These are phyloP conservation scores for Salvator merianae DNA, from an alignment of 2,113 vertebrate species.

Conservation along the genomic window DNA sequence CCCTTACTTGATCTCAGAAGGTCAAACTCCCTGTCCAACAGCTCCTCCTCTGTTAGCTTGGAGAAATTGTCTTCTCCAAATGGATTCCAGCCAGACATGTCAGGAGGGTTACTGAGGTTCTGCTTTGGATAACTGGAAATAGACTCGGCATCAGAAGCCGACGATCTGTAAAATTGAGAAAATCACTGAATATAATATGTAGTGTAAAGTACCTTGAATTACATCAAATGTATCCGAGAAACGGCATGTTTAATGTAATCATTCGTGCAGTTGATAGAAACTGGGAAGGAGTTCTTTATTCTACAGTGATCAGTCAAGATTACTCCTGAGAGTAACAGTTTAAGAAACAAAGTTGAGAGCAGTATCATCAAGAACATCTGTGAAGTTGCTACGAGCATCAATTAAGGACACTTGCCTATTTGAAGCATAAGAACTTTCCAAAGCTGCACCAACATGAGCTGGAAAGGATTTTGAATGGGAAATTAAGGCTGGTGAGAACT, in stretches of 20 bases:
- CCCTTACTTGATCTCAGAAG: constrained; percentile 97
- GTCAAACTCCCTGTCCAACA: constrained; percentile 97
- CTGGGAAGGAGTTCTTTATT: background rate
- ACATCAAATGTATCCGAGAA: background rate
- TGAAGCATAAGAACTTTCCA: constrained; percentile 75
- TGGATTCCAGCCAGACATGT: constrained; percentile 98
- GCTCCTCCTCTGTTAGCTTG: constrained; percentile 94
- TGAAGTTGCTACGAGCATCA: background rate
- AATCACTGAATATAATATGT: background rate
- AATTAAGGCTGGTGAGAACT: constrained; percentile 82
- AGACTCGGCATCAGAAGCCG: constrained; percentile 74
- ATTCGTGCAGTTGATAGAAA: background rate
- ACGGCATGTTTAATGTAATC: background rate
- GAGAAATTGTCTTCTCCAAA: constrained; percentile 99
- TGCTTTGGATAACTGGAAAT: constrained; percentile 75
- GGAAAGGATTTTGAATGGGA: constrained; percentile 78
- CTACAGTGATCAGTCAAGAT: background rate
- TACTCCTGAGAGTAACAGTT: background rate
- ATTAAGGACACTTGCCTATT: constrained; percentile 70
- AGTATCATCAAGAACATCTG: background rate
- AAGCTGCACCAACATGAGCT: constrained; percentile 64
- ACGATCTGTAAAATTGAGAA: constrained; percentile 66
- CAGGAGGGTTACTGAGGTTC: constrained; percentile 86
- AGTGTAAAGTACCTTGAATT: background rate
- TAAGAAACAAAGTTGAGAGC: background rate